These are phyloP conservation scores for Notoglanidium macrostoma DNA, from an alignment of 2,797 vertebrate species.

Conservation along the genomic window DNA sequence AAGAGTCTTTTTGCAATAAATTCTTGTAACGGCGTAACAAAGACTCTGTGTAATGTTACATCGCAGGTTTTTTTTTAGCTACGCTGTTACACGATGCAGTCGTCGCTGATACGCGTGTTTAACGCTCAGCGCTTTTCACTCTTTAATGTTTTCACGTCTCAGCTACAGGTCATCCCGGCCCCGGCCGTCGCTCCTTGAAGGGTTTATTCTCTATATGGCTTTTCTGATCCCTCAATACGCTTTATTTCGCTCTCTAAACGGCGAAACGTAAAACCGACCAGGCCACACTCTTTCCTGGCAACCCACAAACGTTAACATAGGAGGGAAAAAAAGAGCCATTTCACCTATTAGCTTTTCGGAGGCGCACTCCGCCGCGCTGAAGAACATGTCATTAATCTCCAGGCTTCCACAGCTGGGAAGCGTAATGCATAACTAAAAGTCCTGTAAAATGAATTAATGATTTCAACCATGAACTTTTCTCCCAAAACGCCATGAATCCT, in stretches of 20 bases:
- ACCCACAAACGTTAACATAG: constrained; percentile 58
- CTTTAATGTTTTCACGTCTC: constrained; percentile 40
- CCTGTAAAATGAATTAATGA: constrained; percentile 96
- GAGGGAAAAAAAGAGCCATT: constrained; percentile 37
- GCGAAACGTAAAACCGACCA: constrained; percentile 66
- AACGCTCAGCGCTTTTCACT: constrained; percentile 2
- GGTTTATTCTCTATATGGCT: constrained; percentile 40
- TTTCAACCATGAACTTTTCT: constrained; percentile 97
- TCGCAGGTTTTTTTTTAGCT: neutral
- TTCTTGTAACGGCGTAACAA: neutral
- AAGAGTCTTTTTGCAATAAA: neutral
- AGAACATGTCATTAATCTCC: constrained; percentile 84
- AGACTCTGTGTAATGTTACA: neutral
- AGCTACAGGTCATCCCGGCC: constrained; percentile 39
- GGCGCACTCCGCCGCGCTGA: constrained; percentile 57
- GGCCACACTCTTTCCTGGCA: constrained; percentile 62
- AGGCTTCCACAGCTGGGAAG: constrained; percentile 87
- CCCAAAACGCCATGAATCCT: constrained; percentile 94
- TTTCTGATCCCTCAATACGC: constrained; percentile 54
- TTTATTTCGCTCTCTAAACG: constrained; percentile 62
- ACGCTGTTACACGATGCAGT: neutral
- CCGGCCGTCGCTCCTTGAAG: constrained; percentile 33
- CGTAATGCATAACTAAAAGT: constrained; percentile 94
- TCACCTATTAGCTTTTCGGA: constrained; percentile 65
- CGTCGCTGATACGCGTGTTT: neutral